Evolutionary conservation across 2,888 invertebrate genomes (phyloP).

Genomic region (Ichneumoninae sp.): DNA sequence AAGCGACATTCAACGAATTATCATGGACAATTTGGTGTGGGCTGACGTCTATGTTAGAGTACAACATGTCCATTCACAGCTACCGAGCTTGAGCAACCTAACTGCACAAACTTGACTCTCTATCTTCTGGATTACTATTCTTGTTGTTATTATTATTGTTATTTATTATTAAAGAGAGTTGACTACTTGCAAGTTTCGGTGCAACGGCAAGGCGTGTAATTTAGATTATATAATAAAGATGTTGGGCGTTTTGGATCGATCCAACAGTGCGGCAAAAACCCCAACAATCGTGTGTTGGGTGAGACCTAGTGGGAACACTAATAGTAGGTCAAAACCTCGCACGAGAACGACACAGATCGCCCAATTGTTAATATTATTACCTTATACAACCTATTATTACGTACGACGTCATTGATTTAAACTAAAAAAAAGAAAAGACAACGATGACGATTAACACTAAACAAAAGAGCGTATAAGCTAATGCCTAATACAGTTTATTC

Average conservation of each 20-base stretch:
- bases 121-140: not conserved
- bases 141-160: not conserved
- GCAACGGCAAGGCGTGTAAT: slow-evolving; percentile 78
- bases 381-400: slow-evolving; percentile 40
- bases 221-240: slow-evolving; percentile 78
- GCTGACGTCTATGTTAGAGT: slow-evolving; percentile 84
- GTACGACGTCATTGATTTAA: slow-evolving; percentile 45
- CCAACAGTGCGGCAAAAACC: slow-evolving; percentile 47
- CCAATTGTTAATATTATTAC: slow-evolving; percentile 59
- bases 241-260: slow-evolving; percentile 77
- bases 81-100: slow-evolving; percentile 79
- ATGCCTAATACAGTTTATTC: slow-evolving; percentile 54
- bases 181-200: slow-evolving; percentile 71
- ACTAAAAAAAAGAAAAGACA: slow-evolving; percentile 11
- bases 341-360: slow-evolving; percentile 55
- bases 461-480: slow-evolving; percentile 16
- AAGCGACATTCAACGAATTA: slow-evolving; percentile 74
- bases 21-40: slow-evolving; percentile 84
- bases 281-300: not conserved
- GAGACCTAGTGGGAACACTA: not conserved
- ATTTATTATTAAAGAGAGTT: slow-evolving; percentile 19
- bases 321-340: not conserved
- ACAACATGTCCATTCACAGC: slow-evolving; percentile 82
- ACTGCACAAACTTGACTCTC: slow-evolving; percentile 70
- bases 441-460: slow-evolving; percentile 49